A percentile compares a stretch with the other conserved stretches of the same genome.
phyloP scores from a whole-genome alignment of 2,113 vertebrate species.

The Prolemur simus region DNA sequence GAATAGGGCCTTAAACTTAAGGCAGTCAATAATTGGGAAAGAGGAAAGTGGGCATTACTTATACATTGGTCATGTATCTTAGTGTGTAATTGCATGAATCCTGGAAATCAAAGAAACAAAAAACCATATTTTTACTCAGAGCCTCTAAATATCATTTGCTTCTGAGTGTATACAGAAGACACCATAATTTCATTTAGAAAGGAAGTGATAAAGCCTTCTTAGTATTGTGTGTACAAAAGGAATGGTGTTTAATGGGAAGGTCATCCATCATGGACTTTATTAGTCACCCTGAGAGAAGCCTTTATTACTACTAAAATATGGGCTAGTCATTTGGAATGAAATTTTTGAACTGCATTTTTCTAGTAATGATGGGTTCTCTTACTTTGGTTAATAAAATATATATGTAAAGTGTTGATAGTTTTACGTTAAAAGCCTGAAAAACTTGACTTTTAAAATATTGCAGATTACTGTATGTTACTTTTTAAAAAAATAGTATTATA shows the following conservation, averaged over 20 bases:
- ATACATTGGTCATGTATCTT: not conserved
- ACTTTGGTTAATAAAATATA: not conserved
- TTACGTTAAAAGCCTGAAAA: constrained; percentile 20
- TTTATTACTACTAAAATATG: not conserved
- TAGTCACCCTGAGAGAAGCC: not conserved
- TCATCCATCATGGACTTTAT: not conserved
- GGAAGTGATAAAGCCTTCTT: not conserved
- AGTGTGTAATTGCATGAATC: not conserved
- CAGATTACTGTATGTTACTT: not conserved
- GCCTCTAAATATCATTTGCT: constrained; percentile 16
- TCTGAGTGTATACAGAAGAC: not conserved
- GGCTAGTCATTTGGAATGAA: not conserved
- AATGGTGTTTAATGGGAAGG: not conserved
- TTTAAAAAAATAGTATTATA: not conserved
- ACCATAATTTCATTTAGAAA: not conserved
- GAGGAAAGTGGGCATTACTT: not conserved
- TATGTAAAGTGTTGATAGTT: constrained; percentile 22
- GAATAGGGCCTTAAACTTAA: not conserved
- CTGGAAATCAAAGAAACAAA: not conserved
- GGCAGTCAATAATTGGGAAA: not conserved
- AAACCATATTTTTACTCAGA: not conserved
- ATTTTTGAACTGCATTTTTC: not conserved
- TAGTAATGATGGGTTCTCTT: constrained; percentile 13
- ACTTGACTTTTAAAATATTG: constrained; percentile 40
- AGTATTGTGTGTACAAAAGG: not conserved